Conservation (phyloP, 1,140 invertebrate genomes). For the Caenorhabditis remanei region DNA sequence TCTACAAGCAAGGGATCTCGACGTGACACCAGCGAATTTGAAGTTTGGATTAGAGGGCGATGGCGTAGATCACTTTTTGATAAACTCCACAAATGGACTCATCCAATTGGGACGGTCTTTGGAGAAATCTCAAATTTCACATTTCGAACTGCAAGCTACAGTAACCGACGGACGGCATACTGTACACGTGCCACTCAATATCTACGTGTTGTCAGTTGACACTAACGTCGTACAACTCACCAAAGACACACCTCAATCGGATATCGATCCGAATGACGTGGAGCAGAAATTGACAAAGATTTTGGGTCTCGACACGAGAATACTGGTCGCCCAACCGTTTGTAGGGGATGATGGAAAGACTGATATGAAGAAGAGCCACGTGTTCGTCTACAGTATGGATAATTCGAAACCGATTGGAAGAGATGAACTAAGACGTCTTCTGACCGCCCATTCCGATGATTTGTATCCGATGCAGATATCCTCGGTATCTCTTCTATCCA, state of each 20-base stretch:
- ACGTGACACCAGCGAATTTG: not conserved
- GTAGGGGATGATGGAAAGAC: constrained; percentile 70
- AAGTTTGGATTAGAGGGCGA: constrained; percentile 11
- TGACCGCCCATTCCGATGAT: not conserved
- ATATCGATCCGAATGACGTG: constrained; percentile 68
- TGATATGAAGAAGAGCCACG: constrained; percentile 65
- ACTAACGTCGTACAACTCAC: constrained; percentile 70
- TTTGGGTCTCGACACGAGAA: constrained; percentile 64
- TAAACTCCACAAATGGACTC: constrained; percentile 1
- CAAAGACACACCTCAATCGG: constrained; percentile 62
- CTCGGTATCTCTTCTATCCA: not conserved
- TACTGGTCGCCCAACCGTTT: constrained; percentile 72
- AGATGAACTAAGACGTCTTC: not conserved
- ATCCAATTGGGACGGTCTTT: not conserved
- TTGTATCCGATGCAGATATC: constrained; percentile 1
- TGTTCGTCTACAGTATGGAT: constrained; percentile 59
- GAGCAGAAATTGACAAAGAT: constrained; percentile 64
- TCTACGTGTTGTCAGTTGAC: constrained; percentile 72
- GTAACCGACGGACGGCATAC: constrained; percentile 64
- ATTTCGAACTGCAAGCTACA: constrained; percentile 62
- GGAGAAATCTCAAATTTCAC: not conserved
- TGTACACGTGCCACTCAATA: constrained; percentile 55
- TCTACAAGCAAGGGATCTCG: constrained; percentile 49
- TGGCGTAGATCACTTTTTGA: not conserved
- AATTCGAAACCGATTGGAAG: constrained; percentile 4